These are phyloP conservation scores for Pampusana beccarii DNA, from an alignment of 2,113 vertebrate species.

Conservation along the genomic window DNA sequence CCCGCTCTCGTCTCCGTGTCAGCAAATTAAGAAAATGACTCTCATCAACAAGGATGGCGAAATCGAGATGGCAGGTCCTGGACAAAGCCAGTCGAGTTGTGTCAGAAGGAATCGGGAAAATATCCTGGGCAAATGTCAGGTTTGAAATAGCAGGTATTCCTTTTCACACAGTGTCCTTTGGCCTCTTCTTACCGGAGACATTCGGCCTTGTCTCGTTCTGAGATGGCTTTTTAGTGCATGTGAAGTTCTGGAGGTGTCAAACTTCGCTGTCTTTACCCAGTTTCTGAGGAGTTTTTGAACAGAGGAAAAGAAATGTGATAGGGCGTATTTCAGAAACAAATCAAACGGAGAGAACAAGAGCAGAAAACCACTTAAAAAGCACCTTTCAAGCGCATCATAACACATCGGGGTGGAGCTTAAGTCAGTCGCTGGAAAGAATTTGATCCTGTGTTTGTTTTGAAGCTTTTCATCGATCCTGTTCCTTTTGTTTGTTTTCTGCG, in stretches of 20 bases:
- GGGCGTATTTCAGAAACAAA: neutral
- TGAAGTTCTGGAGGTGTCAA: neutral
- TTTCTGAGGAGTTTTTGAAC: neutral
- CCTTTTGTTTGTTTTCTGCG: neutral
- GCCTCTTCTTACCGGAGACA: neutral
- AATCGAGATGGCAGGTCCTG: neutral
- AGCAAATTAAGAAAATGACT: neutral
- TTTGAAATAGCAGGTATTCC: neutral
- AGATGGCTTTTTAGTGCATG: accelerated
- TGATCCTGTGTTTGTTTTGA: neutral
- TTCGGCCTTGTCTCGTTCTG: neutral
- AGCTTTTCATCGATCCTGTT: neutral
- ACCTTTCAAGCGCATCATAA: accelerated
- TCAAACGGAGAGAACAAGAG: neutral
- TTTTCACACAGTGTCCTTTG: neutral
- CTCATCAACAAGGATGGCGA: accelerated
- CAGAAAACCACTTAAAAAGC: neutral
- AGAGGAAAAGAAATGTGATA: neutral
- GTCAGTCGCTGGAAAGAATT: neutral
- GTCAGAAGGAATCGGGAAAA: neutral
- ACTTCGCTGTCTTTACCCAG: neutral
- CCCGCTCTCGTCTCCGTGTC: accelerated
- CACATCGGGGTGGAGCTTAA: neutral
- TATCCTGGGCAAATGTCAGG: neutral
- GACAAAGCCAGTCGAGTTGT: neutral